Evolutionary conservation across 2,113 vertebrate species (phyloP).

Genomic region (Perccottus glenii): DNA sequence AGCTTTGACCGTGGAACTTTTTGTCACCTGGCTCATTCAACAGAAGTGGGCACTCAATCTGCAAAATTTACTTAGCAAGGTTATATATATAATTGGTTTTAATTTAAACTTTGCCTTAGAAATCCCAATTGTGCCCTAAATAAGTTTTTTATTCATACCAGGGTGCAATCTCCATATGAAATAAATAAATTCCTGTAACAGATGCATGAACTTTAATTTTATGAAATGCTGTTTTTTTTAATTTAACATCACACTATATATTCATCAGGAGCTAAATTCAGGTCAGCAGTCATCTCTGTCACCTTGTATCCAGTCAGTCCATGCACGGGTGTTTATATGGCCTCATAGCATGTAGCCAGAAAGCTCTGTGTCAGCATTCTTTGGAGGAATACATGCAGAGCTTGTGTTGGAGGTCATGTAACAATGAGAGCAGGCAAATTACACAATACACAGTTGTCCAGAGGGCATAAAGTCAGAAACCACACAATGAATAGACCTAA

Average conservation of each 20-base stretch:
- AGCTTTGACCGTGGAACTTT: background rate
- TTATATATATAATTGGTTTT: background rate
- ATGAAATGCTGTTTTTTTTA: slow-evolving; percentile 35
- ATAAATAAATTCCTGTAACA: slow-evolving; percentile 18
- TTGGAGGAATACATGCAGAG: background rate
- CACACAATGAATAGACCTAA: background rate
- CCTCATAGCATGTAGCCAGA: slow-evolving; percentile 21
- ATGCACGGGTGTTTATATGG: slow-evolving; percentile 38
- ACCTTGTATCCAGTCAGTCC: slow-evolving; percentile 47
- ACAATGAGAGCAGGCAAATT: background rate
- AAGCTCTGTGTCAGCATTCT: slow-evolving; percentile 19
- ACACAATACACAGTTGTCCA: background rate
- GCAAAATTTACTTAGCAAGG: background rate
- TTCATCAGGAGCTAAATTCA: slow-evolving; percentile 54
- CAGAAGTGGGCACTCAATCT: background rate
- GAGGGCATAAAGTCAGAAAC: background rate
- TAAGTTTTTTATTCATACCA: slow-evolving; percentile 1
- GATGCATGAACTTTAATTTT: slow-evolving; percentile 4
- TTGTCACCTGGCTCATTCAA: background rate
- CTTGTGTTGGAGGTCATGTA: slow-evolving; percentile 1
- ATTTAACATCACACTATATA: slow-evolving; percentile 42
- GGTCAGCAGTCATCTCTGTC: slow-evolving; percentile 58
- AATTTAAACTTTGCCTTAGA: background rate
- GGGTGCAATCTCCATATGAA: slow-evolving; percentile 3
- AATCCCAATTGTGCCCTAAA: slow-evolving; percentile 8